phyloP scores from a whole-genome alignment of 2,888 invertebrate genomes.

The Venustoraphidia nigricollis region DNA sequence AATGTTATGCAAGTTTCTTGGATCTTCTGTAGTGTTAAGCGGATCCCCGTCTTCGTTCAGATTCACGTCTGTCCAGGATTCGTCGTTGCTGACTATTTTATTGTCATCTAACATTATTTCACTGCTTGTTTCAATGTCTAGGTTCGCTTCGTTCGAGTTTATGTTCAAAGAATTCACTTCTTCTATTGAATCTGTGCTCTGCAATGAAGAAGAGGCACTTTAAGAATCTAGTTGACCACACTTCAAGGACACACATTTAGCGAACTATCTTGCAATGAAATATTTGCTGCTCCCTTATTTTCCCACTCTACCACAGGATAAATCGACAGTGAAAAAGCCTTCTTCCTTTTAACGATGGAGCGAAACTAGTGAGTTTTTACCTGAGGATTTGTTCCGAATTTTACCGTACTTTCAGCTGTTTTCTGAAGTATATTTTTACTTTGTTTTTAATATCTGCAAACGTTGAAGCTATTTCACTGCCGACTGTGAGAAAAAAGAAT shows the following conservation, averaged over 20 bases:
- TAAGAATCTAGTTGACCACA: too few species aligned
- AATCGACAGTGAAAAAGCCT: too few species aligned
- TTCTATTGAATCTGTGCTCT: slow-evolving; percentile 79
- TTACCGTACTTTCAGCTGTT: too few species aligned
- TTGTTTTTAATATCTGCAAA: too few species aligned
- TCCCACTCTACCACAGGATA: neutral
- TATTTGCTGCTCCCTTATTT: neutral
- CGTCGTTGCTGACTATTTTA: slow-evolving; percentile 58
- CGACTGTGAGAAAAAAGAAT: too few species aligned
- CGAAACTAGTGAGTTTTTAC: too few species aligned
- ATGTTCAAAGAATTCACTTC: slow-evolving; percentile 58
- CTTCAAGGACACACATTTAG: too few species aligned
- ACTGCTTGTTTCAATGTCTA: slow-evolving; percentile 52
- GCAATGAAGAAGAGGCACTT: slow-evolving; percentile 14
- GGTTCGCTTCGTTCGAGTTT: slow-evolving; percentile 57
- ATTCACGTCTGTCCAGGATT: slow-evolving; percentile 88
- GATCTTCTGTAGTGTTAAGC: slow-evolving; percentile 31
- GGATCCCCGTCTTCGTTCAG: slow-evolving; percentile 65
- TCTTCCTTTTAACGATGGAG: too few species aligned
- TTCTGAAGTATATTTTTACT: too few species aligned
- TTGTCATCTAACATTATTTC: slow-evolving; percentile 57
- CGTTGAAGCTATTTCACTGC: too few species aligned
- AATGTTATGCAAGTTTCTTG: slow-evolving; percentile 40
- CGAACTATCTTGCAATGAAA: neutral
- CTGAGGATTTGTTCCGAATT: too few species aligned